Base-by-base conservation (phyloP, 2,113 vertebrate genomes). In the Tautogolabrus adspersus region DNA sequence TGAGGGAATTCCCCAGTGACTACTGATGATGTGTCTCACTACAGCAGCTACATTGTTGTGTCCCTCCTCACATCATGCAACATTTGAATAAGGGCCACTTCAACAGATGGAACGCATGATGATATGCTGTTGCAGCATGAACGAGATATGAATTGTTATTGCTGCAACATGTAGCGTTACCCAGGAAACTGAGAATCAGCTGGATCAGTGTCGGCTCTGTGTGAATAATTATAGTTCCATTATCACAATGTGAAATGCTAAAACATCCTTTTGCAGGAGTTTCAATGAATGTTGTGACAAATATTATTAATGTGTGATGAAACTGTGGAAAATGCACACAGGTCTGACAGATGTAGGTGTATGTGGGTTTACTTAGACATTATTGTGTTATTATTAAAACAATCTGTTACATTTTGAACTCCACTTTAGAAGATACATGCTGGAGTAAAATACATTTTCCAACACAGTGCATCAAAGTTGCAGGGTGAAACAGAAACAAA, bases 181-280 rank as follows among this genome's bases (percentile, higher is more conserved):
- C 83, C 11, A 55, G 83, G 85, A 84, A 87, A 89, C 88, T 40
- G 75, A 10, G 1, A 38, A 9, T 26, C 22, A 60, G n/a, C 16
- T n/a, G 10, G 2, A 55, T 58, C 26, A 57, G 16, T 72, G 78
- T 46, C 46, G 30, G 30, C 30, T 46, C 21, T 55, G 22, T 10
- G 3, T 44, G 13, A 15, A 16, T 57, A 15, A 51, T 57, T 23
- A 64, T 9, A 34, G 30, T 34, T 34, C 30, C 30, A 34, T 34
- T 34, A 6, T 34, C 30, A 34, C 30, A 34, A 10, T 8, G 11
- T 40, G 46, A 26, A 26, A 51, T 23, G 23, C 51, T 19, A 26
- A 34, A 60, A 34, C 30, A 34, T 34, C 30, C 30, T 34, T 34
- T 34, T 34, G 0, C 30, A 34, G 30, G 30, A 34, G 30, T 34